phyloP scores from a whole-genome alignment of 2,113 vertebrate species.

The Dendrocopos noguchii region DNA sequence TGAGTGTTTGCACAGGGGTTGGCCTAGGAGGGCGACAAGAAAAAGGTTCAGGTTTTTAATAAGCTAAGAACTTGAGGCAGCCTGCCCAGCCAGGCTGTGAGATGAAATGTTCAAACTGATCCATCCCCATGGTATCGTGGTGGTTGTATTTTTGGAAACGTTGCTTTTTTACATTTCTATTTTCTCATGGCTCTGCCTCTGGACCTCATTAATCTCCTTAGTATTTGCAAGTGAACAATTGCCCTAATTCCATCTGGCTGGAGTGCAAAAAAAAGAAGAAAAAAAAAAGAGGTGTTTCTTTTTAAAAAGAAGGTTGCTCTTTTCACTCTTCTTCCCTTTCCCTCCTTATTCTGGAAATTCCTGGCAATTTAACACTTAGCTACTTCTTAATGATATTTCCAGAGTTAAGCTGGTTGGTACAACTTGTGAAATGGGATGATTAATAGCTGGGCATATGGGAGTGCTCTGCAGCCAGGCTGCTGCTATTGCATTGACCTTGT shows the following conservation, averaged over 20 bases:
- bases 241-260: conserved; percentile 76
- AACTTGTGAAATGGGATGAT: conserved; percentile 74
- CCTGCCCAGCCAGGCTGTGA: conserved; percentile 64
- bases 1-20: not conserved
- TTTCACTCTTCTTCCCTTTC: conserved; percentile 58
- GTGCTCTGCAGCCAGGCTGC: conserved; percentile 60
- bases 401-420: conserved; percentile 72
- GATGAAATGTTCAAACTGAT: conserved; percentile 73
- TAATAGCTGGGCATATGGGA: conserved; percentile 65
- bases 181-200: conserved; percentile 75
- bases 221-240: conserved; percentile 80
- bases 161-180: conserved; percentile 67
- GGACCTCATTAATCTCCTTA: conserved; percentile 80
- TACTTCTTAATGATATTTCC: conserved; percentile 78
- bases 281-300: not conserved
- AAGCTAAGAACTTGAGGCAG: conserved; percentile 53
- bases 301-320: conserved; percentile 1
- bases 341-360: conserved; percentile 74
- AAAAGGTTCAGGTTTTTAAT: conserved; percentile 40
- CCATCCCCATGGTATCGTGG: conserved; percentile 66
- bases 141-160: conserved; percentile 79
- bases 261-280: conserved; percentile 35
- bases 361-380: conserved; percentile 74
- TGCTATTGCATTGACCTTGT: conserved; percentile 66
- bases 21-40: conserved; percentile 3